phyloP scores from a whole-genome alignment of 2,888 invertebrate species.

The Hypsopygia costalis region DNA sequence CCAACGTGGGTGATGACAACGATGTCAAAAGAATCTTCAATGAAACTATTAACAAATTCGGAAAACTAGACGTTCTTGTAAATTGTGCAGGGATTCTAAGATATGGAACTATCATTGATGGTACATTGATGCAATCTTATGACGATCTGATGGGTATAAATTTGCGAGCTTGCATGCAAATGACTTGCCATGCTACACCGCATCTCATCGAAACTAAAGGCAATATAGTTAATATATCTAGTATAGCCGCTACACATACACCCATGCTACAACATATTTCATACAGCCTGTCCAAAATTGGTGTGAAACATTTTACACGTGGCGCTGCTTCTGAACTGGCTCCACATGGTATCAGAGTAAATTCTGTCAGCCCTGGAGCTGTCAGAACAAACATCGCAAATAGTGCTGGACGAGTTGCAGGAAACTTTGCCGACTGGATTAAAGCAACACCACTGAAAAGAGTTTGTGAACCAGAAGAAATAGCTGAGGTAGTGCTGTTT shows the following conservation, averaged over 20 bases:
- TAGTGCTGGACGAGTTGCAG: no score
- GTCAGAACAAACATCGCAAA: no score
- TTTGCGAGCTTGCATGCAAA: conserved; percentile 25
- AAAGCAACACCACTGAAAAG: background rate
- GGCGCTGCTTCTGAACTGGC: conserved; percentile 86
- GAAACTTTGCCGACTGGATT: no score
- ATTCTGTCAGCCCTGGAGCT: conserved; percentile 22
- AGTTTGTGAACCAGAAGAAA: conserved; percentile 18
- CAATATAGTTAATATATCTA: no score
- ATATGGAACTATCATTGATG: conserved; percentile 18
- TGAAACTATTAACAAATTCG: conserved; percentile 25
- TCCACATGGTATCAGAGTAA: conserved; percentile 85
- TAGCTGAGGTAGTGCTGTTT: conserved; percentile 29
- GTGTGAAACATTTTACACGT: conserved; percentile 32
- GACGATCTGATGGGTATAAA: no score
- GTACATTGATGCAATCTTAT: conserved; percentile 21
- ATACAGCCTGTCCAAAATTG: conserved; percentile 33
- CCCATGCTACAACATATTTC: conserved; percentile 79
- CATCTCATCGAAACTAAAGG: conserved; percentile 27
- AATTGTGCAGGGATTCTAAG: conserved; percentile 32
- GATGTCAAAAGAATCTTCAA: conserved; percentile 22
- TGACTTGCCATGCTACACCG: conserved; percentile 27
- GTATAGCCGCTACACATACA: conserved; percentile 48
- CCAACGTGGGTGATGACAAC: conserved; percentile 27
- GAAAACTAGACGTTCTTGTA: conserved; percentile 31